Conservation (phyloP, 2,797 vertebrate genomes). For the Zonotrichia albicollis region DNA sequence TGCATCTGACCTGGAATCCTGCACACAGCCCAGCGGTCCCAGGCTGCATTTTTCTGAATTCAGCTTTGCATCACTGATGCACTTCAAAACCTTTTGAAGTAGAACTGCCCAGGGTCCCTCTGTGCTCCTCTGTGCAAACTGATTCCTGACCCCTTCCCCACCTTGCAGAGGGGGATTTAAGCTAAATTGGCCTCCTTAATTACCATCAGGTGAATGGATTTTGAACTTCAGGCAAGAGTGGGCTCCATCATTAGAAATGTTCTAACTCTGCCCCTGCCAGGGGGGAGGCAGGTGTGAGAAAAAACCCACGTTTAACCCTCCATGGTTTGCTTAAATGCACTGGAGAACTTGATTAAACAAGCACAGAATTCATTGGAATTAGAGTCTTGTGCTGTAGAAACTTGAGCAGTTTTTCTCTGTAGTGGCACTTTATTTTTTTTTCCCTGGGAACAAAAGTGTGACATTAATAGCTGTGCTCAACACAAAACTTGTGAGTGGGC, state of each 20-base stretch:
- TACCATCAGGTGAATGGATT: constrained; percentile 79
- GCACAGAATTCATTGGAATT: background rate
- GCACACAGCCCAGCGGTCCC: constrained; percentile 2
- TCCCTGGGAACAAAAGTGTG: background rate
- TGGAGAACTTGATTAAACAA: background rate
- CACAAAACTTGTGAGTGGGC: constrained; percentile 34
- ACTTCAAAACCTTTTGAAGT: constrained; percentile 69
- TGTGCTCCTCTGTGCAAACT: constrained; percentile 38
- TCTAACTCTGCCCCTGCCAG: constrained; percentile 15
- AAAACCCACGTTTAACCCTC: background rate
- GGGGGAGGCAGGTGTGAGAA: constrained; percentile 6
- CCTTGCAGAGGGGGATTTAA: constrained; percentile 53
- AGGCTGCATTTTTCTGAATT: constrained; percentile 59
- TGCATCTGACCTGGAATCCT: background rate
- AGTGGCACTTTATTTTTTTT: background rate
- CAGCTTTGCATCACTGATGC: background rate
- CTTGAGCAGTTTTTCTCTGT: background rate
- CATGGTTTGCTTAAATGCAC: background rate
- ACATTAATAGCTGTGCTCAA: constrained; percentile 32
- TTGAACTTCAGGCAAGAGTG: constrained; percentile 41
- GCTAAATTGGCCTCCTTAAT: constrained; percentile 82
- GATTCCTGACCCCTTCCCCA: background rate
- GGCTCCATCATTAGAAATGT: background rate
- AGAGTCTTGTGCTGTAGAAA: background rate
- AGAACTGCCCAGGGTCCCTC: constrained; percentile 68